Percentiles rank a stretch among this genome's conserved stretches.
These are phyloP conservation scores for Apantesis nais DNA, from an alignment of 2,888 invertebrate genomes.

Conservation along the genomic window DNA sequence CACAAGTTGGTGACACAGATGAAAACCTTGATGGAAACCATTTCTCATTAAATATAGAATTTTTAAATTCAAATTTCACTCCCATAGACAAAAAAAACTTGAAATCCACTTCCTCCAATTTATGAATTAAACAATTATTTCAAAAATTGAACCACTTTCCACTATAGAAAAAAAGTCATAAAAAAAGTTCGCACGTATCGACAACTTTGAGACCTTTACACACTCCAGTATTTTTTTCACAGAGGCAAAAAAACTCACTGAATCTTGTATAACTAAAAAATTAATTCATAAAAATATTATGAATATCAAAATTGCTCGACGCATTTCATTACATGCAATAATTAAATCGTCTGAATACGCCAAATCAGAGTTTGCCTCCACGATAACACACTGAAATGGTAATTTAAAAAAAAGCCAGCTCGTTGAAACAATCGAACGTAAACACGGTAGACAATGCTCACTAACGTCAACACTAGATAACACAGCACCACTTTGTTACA, in stretches of 20 bases:
- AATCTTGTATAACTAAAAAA: not conserved
- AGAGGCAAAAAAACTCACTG: not conserved
- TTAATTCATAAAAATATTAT: not conserved
- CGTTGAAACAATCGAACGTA: slow-evolving; percentile 60
- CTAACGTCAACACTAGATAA: slow-evolving; percentile 57
- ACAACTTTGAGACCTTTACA: not conserved
- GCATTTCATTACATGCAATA: slow-evolving; percentile 11
- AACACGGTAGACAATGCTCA: slow-evolving; percentile 67
- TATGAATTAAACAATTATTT: not conserved
- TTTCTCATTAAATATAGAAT: not conserved
- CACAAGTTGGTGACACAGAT: not conserved
- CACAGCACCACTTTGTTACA: slow-evolving; percentile 57
- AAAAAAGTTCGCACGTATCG: slow-evolving; percentile 16
- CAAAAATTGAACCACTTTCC: not conserved
- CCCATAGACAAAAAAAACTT: not conserved
- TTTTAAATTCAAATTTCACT: not conserved
- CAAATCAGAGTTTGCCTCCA: slow-evolving; percentile 13
- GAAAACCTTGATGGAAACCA: not conserved
- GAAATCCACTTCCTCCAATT: not conserved
- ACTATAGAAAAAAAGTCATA: slow-evolving; percentile 1
- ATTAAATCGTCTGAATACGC: slow-evolving; percentile 11
- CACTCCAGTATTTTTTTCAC: not conserved
- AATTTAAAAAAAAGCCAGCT: slow-evolving; percentile 27
- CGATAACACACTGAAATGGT: slow-evolving; percentile 27
- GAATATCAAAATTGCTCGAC: not conserved